These are phyloP conservation scores for Lanistes nyassanus DNA, from an alignment of 1,140 invertebrate species.

Conservation along the genomic window DNA sequence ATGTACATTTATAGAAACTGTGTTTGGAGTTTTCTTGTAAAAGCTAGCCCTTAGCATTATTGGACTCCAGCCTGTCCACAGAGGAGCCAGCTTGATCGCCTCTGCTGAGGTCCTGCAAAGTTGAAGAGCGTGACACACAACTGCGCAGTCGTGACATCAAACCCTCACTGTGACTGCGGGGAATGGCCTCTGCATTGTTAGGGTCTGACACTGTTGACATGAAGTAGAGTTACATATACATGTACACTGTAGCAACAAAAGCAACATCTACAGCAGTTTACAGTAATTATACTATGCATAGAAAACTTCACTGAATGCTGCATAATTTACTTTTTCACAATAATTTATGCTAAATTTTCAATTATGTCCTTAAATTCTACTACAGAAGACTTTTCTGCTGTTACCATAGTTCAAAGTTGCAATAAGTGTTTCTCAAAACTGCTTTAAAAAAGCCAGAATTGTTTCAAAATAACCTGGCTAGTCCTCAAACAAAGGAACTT, in stretches of 20 bases:
- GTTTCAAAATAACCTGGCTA: not conserved
- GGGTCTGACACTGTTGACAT: not conserved
- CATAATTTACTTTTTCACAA: conserved; percentile 25
- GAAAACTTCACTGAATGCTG: not conserved
- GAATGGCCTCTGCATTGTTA: conserved; percentile 1
- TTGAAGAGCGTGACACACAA: conserved; percentile 38
- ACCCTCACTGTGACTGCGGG: conserved; percentile 48
- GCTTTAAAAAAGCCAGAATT: not conserved
- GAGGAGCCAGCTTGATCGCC: not conserved
- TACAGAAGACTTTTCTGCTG: not conserved
- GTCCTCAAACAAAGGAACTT: too few species aligned
- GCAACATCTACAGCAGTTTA: too few species aligned
- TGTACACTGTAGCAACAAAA: too few species aligned
- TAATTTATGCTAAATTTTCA: not conserved
- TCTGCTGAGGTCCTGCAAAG: conserved; percentile 1
- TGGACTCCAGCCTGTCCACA: too few species aligned
- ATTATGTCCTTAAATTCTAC: not conserved
- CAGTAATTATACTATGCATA: too few species aligned
- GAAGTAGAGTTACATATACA: not conserved
- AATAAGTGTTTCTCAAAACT: not conserved
- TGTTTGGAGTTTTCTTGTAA: too few species aligned
- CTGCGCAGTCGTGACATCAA: conserved; percentile 39
- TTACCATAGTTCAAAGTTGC: too few species aligned
- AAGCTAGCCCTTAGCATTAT: too few species aligned
- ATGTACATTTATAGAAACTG: too few species aligned